Evolutionary conservation across 2,888 invertebrate genomes (phyloP), one percentile per base, ranked within the genome.

Genomic region (Ormyrus pomaceus): DNA sequence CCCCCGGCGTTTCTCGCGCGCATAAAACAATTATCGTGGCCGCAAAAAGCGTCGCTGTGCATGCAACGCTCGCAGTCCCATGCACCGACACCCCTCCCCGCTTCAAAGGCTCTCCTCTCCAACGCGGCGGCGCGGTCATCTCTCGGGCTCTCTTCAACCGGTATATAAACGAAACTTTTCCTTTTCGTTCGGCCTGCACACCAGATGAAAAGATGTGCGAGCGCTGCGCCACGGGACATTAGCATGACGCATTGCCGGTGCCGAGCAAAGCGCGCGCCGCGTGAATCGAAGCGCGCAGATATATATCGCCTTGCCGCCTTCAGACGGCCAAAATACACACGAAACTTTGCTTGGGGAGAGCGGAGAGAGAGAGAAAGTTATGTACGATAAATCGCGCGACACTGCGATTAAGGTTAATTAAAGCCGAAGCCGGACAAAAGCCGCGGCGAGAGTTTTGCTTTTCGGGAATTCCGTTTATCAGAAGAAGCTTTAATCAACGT

Each of bases 231-330:
- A 88, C 87, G 88, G 86, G 84, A 87, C 88, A 88, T 88, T 88
- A 87, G 85, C 85, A 87, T 88, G 88, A 88, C 87, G 86, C 85
- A 88, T 88, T 85, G 88, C 83, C 5, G 34, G 19, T 13, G 19
- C 48, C 11, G 19, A 19, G 58, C 61, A 61, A 34, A 53, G 68
- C 80, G 84, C 74, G 82, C 65, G 70, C 73, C 80, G 82, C 82
- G 83, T 80, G 84, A 83, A 86, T 85, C 85, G 84, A 86, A 87
- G 84, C 83, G 82, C 84, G 77, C 82, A 86, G 86, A 84, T 45
- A 58, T 34, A 58, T 70, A 70, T 72, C 53, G 50, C 62, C 53
- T n/a, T 66, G 59, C 8, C 45, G 77, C 76, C 70, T 19, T 19
- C 19, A 19, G n/a, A n/a, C 46, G 78, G 79, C 79, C 79, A 79